These are phyloP conservation scores for Indicator maculatus DNA, from an alignment of 2,113 vertebrate genomes.

Conservation along the genomic window DNA sequence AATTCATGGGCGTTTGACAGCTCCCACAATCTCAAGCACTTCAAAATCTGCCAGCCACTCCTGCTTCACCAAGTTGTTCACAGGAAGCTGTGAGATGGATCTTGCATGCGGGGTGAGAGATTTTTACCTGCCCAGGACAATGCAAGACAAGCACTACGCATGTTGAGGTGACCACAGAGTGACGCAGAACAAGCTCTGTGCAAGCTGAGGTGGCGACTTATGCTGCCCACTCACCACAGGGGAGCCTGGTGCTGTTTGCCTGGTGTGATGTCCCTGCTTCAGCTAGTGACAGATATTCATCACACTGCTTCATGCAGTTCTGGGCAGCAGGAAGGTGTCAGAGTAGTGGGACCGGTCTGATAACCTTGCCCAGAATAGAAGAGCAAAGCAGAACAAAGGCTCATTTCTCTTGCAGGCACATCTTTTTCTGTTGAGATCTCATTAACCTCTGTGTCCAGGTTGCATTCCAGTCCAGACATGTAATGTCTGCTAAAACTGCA, in stretches of 20 bases:
- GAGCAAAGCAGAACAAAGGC: conserved; percentile 1
- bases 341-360: neutral
- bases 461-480: conserved; percentile 23
- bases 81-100: neutral
- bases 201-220: rapidly evolving
- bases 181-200: neutral
- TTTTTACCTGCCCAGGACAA: neutral
- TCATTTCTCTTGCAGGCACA: conserved; percentile 28
- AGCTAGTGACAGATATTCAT: neutral
- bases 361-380: conserved; percentile 20
- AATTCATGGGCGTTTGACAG: neutral
- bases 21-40: neutral
- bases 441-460: neutral
- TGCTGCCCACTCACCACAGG: neutral
- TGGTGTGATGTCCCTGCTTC: neutral
- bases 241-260: neutral
- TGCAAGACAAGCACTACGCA: neutral
- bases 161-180: neutral
- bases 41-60: neutral
- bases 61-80: neutral
- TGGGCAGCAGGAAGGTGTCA: neutral
- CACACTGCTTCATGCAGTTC: neutral
- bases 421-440: conserved; percentile 38
- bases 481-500: neutral
- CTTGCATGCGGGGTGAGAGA: rapidly evolving